Evolutionary conservation across 2,113 vertebrate genomes (phyloP), one percentile per base, ranked within the genome.

Genomic region (Triplophysa dalaica): DNA sequence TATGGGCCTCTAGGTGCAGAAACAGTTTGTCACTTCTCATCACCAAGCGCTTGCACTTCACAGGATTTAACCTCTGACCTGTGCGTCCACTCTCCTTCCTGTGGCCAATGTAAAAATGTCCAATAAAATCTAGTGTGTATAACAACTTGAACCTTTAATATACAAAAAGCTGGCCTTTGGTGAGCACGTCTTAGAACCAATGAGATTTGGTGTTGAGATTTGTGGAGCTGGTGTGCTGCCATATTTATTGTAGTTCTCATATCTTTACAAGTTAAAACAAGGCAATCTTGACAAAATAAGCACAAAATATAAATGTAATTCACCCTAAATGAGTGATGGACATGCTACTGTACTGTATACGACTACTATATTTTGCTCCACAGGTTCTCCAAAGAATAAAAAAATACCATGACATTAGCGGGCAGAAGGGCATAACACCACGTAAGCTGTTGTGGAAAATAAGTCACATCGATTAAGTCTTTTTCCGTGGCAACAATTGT

Each of bases 1-100:
- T 67, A 50, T 16, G 68, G 68, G 69, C 68, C 78, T 33, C 68
- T 73, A 64, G 45, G 64, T 79, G 81, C 77, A 64, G 77, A 65
- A 14, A 74, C 22, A 24, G 69, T 41, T 19, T 61, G 62, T 48
- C 21, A 75, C 41, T 29, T 26, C 2, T 9, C 56, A 45, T 17
- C 22, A 75, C 70, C 54, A 45, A 70, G 16, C 26, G 33, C 50
- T 56, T 38, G 17, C 0, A 5, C 9, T 75, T 61, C n/a, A 61
- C n/a, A 74, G 56, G 21, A 60, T 74, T 43, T 24, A 43, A 43
- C 48, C 16, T 70, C 70, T 75, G 38, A 45, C 70, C 2, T 12
- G 38, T 75, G 33, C 58, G 41, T 75, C 56, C 43, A 17, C n/a
- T 45, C 33, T 58, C 17, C 72, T 58, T 26, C 8, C 41, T 17